Percentiles rank a stretch among this genome's conserved stretches.
phyloP scores from a whole-genome alignment of 2,888 invertebrate genomes.

The Nephrotoma appendiculata region DNA sequence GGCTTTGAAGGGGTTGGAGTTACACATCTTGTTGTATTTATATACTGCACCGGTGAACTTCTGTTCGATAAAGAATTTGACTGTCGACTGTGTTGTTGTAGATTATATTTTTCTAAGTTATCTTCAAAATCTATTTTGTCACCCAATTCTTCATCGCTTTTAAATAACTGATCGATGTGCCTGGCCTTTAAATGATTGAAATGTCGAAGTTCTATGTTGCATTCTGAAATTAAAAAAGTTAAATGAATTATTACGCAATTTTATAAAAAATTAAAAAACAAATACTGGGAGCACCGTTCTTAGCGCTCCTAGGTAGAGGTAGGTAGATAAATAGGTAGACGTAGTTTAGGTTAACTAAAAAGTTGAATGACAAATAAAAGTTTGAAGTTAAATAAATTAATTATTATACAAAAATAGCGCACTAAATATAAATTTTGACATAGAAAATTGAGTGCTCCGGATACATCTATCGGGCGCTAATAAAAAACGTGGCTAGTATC shows the following conservation, averaged over 20 bases:
- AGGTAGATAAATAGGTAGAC: too few relatives aligned
- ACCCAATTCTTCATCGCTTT: background rate
- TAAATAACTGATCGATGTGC: background rate
- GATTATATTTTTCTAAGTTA: background rate
- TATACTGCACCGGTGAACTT: background rate
- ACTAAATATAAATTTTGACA: too few relatives aligned
- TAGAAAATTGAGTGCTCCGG: too few relatives aligned
- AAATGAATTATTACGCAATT: background rate
- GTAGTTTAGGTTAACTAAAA: too few relatives aligned
- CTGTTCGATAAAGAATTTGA: background rate
- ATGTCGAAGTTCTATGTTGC: background rate
- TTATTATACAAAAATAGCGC: too few relatives aligned
- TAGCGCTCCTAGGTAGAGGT: too few relatives aligned
- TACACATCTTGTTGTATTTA: background rate
- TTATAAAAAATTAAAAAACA: too few relatives aligned
- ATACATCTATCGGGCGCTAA: too few relatives aligned
- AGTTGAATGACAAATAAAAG: too few relatives aligned
- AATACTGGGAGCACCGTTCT: too few relatives aligned
- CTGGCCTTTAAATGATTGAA: background rate
- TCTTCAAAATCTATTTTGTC: background rate
- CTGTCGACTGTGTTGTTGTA: background rate
- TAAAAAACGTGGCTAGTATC: too few relatives aligned
- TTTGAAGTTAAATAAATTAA: too few relatives aligned
- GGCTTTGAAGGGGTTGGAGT: background rate
- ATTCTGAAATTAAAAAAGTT: background rate